Conservation (phyloP, 2,113 vertebrate genomes). For the Salvator merianae region DNA sequence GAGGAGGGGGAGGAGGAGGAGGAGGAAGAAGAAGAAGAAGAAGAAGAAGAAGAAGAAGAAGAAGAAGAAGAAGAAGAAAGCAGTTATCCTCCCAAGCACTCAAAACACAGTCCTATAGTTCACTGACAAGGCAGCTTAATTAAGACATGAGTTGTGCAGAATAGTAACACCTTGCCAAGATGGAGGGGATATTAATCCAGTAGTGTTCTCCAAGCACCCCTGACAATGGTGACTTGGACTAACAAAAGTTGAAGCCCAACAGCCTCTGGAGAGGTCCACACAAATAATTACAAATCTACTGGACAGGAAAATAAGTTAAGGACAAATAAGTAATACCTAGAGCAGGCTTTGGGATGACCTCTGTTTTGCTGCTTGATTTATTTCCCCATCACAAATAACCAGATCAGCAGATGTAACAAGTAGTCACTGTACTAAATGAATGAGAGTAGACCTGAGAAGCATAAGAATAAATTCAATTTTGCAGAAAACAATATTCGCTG, state of each 20-base stretch:
- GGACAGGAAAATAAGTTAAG: not conserved
- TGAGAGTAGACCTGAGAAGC: not conserved
- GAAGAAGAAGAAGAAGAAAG: too few relatives aligned
- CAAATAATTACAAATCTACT: not conserved
- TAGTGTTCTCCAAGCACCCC: too few relatives aligned
- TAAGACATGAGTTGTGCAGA: too few relatives aligned
- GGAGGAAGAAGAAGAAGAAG: too few relatives aligned
- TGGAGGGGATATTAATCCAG: too few relatives aligned
- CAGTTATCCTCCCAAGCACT: not conserved
- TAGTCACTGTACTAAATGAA: not conserved
- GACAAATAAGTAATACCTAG: not conserved
- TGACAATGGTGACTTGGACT: too few relatives aligned
- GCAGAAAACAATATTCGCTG: not conserved
- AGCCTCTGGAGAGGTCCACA: not conserved
- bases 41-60: too few relatives aligned
- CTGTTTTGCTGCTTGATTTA: not conserved
- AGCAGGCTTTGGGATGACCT: not conserved
- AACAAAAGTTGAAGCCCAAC: too few relatives aligned
- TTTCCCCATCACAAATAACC: not conserved
- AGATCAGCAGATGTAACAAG: not conserved
- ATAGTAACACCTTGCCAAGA: too few relatives aligned
- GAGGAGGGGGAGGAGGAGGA: too few relatives aligned
- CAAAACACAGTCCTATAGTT: not conserved
- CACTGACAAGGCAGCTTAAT: too few relatives aligned
- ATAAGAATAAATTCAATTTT: not conserved